Conservation (phyloP, 1,140 invertebrate genomes). For the Pemphigus obesinymphae region DNA sequence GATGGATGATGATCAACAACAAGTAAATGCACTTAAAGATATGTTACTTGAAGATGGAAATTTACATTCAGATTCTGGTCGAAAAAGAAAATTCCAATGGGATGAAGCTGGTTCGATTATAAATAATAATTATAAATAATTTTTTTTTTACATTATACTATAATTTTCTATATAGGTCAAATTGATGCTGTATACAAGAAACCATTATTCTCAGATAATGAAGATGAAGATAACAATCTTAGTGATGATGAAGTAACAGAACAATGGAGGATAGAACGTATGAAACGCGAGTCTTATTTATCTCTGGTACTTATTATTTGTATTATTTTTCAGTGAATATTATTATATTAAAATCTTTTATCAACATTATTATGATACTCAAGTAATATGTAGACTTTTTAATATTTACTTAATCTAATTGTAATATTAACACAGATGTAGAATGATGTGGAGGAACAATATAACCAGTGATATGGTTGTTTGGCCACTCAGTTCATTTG, state of each 20-base stretch:
- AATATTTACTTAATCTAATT: too few relatives aligned
- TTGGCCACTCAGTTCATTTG: too few relatives aligned
- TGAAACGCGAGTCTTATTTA: conserved; percentile 17
- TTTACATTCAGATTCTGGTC: conserved; percentile 63
- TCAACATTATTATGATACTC: too few relatives aligned
- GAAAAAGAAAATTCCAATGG: conserved; percentile 76
- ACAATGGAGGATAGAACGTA: conserved; percentile 4
- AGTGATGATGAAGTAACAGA: neutral
- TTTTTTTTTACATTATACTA: neutral
- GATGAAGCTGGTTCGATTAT: neutral
- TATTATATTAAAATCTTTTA: too few relatives aligned
- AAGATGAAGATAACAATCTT: neutral
- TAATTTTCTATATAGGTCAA: neutral
- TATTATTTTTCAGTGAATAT: too few relatives aligned
- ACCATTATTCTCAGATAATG: conserved; percentile 15
- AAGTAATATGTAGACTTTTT: too few relatives aligned
- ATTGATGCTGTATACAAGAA: neutral
- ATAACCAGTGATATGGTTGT: too few relatives aligned
- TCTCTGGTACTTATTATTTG: neutral
- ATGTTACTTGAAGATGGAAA: conserved; percentile 81
- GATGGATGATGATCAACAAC: conserved; percentile 74
- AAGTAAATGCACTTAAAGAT: conserved; percentile 73
- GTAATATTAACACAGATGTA: too few relatives aligned
- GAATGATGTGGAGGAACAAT: too few relatives aligned
- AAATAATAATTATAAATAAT: neutral